Base-by-base conservation (phyloP, 2,888 invertebrate species). In the Leptopilina myrica region DNA sequence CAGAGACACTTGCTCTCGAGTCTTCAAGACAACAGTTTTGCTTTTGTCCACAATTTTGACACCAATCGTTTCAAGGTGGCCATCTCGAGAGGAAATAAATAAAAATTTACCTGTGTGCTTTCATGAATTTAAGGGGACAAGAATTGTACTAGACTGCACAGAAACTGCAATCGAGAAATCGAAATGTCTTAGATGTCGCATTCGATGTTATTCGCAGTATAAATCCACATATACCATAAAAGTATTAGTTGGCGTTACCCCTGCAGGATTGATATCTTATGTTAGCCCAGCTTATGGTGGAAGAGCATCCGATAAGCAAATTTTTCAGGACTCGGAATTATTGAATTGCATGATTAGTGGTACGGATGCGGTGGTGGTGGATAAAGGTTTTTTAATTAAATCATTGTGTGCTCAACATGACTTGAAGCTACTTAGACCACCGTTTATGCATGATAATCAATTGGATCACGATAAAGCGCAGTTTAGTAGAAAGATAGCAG, bases 241-340 rank as follows among this genome's bases (percentile, higher is more conserved):
- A 78, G 84, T 86, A 64, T 69, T 88, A 76, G 84, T 83, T 40
- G 86, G 81, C 8, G 82, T 85, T 12, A 82, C 81, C 5, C 85
- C 86, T 49, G 80, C 76, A 12, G 86, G 85, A 8, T 15, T 83
- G 7, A 84, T 86, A 15, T 80, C 84, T 5, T 85, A 83, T n/a
- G n/a, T n/a, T n/a, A n/a, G n/a, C n/a, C n/a, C n/a, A n/a, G n/a
- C n/a, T n/a, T n/a, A n/a, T n/a, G n/a, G n/a, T n/a, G n/a, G n/a
- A n/a, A n/a, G n/a, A n/a, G n/a, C n/a, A n/a, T n/a, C n/a, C n/a
- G n/a, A n/a, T n/a, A n/a, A n/a, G n/a, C n/a, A n/a, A n/a, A n/a
- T n/a, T n/a, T n/a, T n/a, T n/a, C n/a, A n/a, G n/a, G n/a, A n/a
- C n/a, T n/a, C n/a, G n/a, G n/a, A n/a, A n/a, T n/a, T n/a, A n/a